These are phyloP conservation scores for Zophobas atratus DNA, from an alignment of 1,140 invertebrate genomes.

Conservation along the genomic window DNA sequence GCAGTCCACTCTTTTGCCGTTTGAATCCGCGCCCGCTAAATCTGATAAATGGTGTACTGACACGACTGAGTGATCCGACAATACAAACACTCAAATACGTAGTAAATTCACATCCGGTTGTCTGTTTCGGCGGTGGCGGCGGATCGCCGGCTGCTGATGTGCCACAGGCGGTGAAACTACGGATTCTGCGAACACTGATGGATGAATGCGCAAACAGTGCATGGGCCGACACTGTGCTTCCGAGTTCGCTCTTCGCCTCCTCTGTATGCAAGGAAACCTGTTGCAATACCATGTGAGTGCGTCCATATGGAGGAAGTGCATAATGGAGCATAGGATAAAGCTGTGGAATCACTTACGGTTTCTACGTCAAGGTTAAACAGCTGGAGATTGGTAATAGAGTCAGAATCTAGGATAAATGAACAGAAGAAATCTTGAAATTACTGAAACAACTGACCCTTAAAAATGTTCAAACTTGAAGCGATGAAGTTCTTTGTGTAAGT, in stretches of 20 bases:
- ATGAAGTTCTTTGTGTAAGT: too few relatives aligned
- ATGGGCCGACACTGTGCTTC: constrained; percentile 59
- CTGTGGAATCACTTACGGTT: too few relatives aligned
- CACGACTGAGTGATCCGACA: constrained; percentile 67
- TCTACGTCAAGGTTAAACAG: too few relatives aligned
- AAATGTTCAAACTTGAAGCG: too few relatives aligned
- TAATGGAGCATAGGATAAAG: too few relatives aligned
- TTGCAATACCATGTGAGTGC: constrained; percentile 41
- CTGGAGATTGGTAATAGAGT: too few relatives aligned
- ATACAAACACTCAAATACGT: constrained; percentile 68
- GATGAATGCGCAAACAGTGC: constrained; percentile 68
- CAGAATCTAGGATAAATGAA: too few relatives aligned
- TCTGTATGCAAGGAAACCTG: constrained; percentile 53
- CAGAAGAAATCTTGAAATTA: too few relatives aligned
- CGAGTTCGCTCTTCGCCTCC: constrained; percentile 30
- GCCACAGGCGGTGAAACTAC: constrained; percentile 44
- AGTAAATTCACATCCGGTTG: constrained; percentile 66
- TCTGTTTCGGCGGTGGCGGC: constrained; percentile 54
- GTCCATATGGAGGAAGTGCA: not conserved
- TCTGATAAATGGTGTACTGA: constrained; percentile 67
- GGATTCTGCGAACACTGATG: constrained; percentile 61
- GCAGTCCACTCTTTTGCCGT: constrained; percentile 10
- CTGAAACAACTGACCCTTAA: too few relatives aligned
- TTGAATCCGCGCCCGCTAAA: constrained; percentile 54
- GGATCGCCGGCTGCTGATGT: constrained; percentile 41